These are phyloP conservation scores for Neodiprion pinetum DNA, from an alignment of 1,140 invertebrate species.

Conservation along the genomic window DNA sequence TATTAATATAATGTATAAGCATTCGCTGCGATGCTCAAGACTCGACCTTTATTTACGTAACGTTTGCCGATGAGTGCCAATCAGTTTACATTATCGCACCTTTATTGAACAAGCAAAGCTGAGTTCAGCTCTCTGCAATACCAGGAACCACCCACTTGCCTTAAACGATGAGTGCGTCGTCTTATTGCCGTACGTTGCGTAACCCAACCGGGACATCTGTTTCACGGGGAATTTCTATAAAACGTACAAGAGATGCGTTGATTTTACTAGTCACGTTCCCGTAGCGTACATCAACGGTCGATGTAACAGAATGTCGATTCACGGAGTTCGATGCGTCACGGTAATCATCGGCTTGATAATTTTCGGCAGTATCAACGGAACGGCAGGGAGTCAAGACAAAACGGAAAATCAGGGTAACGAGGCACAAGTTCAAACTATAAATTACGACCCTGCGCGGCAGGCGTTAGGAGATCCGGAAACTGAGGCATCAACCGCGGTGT, in stretches of 20 bases:
- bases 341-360: neutral
- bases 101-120: neutral
- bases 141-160: too few species aligned
- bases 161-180: too few species aligned
- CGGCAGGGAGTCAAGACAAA: neutral
- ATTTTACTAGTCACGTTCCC: neutral
- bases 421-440: neutral
- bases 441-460: too few species aligned
- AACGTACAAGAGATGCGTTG: neutral
- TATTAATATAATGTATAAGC: too few species aligned
- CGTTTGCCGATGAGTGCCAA: neutral
- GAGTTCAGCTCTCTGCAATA: neutral
- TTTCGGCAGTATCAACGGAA: neutral
- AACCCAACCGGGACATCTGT: neutral
- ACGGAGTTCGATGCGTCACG: neutral
- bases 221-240: neutral
- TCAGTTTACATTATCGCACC: neutral
- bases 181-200: neutral
- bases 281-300: neutral
- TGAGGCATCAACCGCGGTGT: neutral
- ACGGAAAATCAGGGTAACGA: neutral
- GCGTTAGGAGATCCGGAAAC: neutral
- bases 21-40: neutral
- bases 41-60: neutral
- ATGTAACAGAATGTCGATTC: neutral